Conservation (phyloP, 2,797 vertebrate species). For the Hippoglossus hippoglossus region DNA sequence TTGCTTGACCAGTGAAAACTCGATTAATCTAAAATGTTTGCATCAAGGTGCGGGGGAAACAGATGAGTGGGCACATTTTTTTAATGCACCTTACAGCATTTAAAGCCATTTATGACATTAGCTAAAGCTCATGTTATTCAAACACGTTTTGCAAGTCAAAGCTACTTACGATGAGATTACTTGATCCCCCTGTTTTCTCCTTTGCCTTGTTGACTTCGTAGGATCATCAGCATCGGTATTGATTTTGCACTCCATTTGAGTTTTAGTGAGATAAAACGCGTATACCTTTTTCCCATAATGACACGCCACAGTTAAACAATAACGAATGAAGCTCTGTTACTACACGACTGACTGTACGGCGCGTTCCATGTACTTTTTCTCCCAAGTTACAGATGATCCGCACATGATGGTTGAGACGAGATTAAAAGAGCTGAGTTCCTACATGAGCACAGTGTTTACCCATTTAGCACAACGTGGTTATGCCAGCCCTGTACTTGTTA, state of each 20-base stretch:
- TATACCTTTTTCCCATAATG: slow-evolving; percentile 44
- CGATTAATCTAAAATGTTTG: slow-evolving; percentile 79
- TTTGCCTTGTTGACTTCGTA: slow-evolving; percentile 63
- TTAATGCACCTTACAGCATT: slow-evolving; percentile 79
- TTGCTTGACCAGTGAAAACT: slow-evolving; percentile 80
- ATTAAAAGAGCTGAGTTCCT: slow-evolving; percentile 17
- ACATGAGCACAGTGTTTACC: slow-evolving; percentile 17
- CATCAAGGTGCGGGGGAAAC: slow-evolving; percentile 74
- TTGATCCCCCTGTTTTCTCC: slow-evolving; percentile 54
- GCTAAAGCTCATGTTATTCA: slow-evolving; percentile 82
- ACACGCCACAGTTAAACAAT: slow-evolving; percentile 10
- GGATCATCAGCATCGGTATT: slow-evolving; percentile 74
- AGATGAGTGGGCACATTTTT: slow-evolving; percentile 75
- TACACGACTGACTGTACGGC: slow-evolving; percentile 6
- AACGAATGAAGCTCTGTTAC: neutral
- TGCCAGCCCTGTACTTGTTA: slow-evolving; percentile 30
- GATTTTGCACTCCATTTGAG: slow-evolving; percentile 74
- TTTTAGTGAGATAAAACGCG: slow-evolving; percentile 58
- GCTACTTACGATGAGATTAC: slow-evolving; percentile 74
- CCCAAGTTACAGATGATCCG: slow-evolving; percentile 6
- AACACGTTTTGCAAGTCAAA: slow-evolving; percentile 77
- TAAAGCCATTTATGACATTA: slow-evolving; percentile 84
- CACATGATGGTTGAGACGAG: slow-evolving; percentile 11
- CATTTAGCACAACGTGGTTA: slow-evolving; percentile 33
- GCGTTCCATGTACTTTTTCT: slow-evolving; percentile 30